Evolutionary conservation across 2,888 invertebrate species (phyloP).

Genomic region (Rhabditophanes sp.): DNA sequence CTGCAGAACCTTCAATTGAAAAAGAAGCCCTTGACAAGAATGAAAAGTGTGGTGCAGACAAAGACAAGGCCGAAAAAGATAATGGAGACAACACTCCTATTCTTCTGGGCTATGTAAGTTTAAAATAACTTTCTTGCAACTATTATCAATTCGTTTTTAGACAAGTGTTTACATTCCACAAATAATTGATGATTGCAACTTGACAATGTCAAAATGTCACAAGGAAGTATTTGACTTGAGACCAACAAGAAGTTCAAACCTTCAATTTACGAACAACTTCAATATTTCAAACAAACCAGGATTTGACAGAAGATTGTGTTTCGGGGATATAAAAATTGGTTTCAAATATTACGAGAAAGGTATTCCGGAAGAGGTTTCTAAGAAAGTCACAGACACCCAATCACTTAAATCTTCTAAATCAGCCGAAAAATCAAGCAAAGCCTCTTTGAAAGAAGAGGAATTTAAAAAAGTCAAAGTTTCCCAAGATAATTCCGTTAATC

Average conservation of each 20-base stretch:
- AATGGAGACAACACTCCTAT: no score
- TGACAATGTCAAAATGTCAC: constrained; percentile 37
- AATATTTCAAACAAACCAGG: constrained; percentile 59
- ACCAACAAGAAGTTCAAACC: constrained; percentile 15
- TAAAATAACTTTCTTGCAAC: neutral
- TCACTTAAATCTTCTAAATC: no score
- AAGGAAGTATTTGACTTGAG: constrained; percentile 33
- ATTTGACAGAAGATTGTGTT: constrained; percentile 74
- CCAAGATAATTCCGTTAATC: no score
- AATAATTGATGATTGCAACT: constrained; percentile 31
- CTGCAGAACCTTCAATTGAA: no score
- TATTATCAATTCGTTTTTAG: no score
- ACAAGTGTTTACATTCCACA: constrained; percentile 30
- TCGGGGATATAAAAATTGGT: constrained; percentile 71
- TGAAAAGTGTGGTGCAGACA: no score
- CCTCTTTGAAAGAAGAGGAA: no score
- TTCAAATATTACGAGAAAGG: constrained; percentile 48
- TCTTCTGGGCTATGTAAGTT: constrained; percentile 23
- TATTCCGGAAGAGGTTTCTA: constrained; percentile 11
- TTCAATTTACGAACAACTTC: constrained; percentile 5
- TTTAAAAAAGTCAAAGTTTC: no score
- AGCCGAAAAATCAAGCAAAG: no score
- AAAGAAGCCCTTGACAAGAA: no score
- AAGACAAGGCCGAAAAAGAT: no score
- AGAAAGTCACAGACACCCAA: no score